Evolutionary conservation across 1,140 invertebrate genomes (phyloP).

Genomic region (Reticulitermes speratus): DNA sequence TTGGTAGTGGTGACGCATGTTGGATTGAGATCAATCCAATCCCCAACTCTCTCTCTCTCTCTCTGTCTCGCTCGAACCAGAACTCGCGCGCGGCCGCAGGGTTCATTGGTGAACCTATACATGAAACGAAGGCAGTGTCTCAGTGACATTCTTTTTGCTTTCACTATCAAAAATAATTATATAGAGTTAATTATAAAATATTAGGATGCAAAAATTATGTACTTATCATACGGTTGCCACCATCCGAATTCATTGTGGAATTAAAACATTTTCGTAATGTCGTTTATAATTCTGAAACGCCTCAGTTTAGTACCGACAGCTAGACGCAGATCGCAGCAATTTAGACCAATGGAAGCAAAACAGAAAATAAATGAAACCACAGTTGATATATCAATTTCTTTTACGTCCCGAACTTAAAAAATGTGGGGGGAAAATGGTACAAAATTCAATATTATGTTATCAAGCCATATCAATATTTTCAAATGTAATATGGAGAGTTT

Average conservation of each 20-base stretch:
- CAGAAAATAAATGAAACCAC: no score
- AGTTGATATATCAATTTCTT: no score
- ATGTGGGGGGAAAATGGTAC: no score
- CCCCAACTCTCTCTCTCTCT: constrained; percentile 7
- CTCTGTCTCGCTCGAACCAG: not conserved
- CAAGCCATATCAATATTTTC: no score
- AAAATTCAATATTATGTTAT: no score
- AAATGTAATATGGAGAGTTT: no score
- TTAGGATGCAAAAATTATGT: not conserved
- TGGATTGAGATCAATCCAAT: not conserved
- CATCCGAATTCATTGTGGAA: not conserved
- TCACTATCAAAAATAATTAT: not conserved
- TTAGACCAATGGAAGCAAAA: no score
- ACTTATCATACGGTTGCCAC: constrained; percentile 1
- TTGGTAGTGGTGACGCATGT: constrained; percentile 5
- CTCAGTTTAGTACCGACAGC: no score
- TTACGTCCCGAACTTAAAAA: no score
- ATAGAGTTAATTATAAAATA: not conserved
- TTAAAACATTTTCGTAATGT: not conserved
- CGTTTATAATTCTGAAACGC: not conserved
- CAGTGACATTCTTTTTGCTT: not conserved
- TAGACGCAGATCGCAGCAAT: no score
- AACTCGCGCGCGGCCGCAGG: not conserved
- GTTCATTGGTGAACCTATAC: constrained; percentile 2
- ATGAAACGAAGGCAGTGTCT: constrained; percentile 4